These are phyloP conservation scores for Ctenicera cuprea DNA, from an alignment of 2,888 invertebrate genomes.

Conservation along the genomic window DNA sequence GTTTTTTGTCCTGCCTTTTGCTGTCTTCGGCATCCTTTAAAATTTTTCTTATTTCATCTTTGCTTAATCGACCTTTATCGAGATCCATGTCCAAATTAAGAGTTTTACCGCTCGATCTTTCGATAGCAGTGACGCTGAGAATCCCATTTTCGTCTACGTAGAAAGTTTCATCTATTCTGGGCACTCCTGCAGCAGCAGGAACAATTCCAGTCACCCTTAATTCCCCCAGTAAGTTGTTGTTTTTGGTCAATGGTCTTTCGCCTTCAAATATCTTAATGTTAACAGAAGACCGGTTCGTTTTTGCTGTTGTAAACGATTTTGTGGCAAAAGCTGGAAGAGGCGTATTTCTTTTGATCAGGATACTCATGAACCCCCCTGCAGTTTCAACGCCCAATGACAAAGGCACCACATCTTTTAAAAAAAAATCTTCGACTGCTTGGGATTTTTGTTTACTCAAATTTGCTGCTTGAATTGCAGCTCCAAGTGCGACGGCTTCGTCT, in stretches of 20 bases:
- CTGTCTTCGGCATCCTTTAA: constrained; percentile 89
- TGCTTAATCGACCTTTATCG: constrained; percentile 93
- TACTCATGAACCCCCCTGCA: constrained; percentile 96
- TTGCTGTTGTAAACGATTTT: constrained; percentile 97
- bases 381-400: constrained; percentile 94
- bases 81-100: constrained; percentile 92
- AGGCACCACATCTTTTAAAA: constrained; percentile 95
- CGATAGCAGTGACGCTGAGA: constrained; percentile 93
- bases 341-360: constrained; percentile 97
- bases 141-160: constrained; percentile 97
- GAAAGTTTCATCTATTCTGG: constrained; percentile 91
- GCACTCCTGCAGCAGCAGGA: constrained; percentile 93
- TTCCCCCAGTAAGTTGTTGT: constrained; percentile 96
- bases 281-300: constrained; percentile 98
- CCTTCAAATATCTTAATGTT: constrained; percentile 95
- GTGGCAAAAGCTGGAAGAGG: constrained; percentile 98
- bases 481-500: constrained; percentile 98
- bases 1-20: neutral
- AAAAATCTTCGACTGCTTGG: constrained; percentile 91
- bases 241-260: constrained; percentile 96
- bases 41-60: constrained; percentile 96
- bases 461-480: constrained; percentile 97
- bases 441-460: constrained; percentile 93
- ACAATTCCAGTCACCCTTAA: constrained; percentile 98
- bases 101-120: constrained; percentile 90